These are phyloP conservation scores for Chelonoidis abingdonii DNA, from an alignment of 2,113 vertebrate species.

Conservation along the genomic window DNA sequence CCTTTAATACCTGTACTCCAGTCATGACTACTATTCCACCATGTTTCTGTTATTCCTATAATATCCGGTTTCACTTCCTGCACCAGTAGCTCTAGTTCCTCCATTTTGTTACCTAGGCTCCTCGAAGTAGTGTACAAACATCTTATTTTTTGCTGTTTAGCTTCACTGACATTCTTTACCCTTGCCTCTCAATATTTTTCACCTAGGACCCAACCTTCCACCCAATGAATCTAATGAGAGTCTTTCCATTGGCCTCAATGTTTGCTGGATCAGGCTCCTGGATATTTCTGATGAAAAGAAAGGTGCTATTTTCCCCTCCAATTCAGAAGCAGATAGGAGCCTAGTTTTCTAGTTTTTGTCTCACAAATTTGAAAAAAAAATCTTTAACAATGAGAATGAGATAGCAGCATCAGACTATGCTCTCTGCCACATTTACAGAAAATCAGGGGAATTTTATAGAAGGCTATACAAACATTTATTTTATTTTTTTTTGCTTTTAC, in stretches of 20 bases:
- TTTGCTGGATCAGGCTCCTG: background rate
- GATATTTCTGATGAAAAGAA: background rate
- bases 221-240: too few species aligned
- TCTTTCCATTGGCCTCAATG: background rate
- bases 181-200: background rate
- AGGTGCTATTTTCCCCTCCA: background rate
- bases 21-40: too few species aligned
- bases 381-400: background rate
- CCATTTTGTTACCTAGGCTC: too few species aligned
- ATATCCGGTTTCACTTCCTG: too few species aligned
- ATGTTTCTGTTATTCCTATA: too few species aligned
- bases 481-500: background rate
- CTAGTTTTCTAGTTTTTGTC: background rate
- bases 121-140: too few species aligned
- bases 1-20: too few species aligned
- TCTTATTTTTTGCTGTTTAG: too few species aligned
- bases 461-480: background rate
- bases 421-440: background rate
- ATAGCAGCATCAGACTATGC: background rate
- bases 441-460: background rate
- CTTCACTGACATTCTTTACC: too few species aligned
- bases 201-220: background rate
- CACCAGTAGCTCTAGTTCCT: too few species aligned
- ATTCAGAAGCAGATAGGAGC: background rate
- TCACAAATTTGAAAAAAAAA: background rate